Conservation (phyloP, 2,113 vertebrate genomes). For the Planiliza haematocheilus region DNA sequence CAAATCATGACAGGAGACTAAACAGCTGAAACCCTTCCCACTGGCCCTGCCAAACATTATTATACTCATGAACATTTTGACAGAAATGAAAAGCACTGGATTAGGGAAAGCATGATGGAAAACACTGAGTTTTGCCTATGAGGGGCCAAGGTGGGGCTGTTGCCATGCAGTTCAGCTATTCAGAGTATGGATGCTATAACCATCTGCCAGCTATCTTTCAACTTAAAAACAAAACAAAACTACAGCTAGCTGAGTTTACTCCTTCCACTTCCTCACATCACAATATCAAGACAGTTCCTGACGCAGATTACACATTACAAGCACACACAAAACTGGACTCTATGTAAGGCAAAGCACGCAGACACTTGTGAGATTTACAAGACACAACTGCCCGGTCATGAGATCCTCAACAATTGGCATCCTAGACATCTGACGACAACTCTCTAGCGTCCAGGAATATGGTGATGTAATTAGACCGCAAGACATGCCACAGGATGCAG, state of each 20-base stretch:
- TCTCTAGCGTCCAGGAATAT: conserved; percentile 4
- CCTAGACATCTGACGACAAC: neutral
- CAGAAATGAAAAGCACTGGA: conserved; percentile 41
- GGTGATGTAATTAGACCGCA: neutral
- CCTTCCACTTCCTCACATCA: neutral
- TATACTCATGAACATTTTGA: conserved; percentile 23
- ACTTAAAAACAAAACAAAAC: no score
- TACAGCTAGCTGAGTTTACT: neutral
- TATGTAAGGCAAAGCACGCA: conserved; percentile 21
- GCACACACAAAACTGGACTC: conserved; percentile 1
- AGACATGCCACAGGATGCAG: neutral
- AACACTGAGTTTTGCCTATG: conserved; percentile 37
- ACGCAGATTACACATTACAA: conserved; percentile 2
- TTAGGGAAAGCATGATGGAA: conserved; percentile 10
- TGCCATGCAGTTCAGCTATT: conserved; percentile 53
- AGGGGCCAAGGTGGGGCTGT: conserved; percentile 31
- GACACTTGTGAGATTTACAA: conserved; percentile 15
- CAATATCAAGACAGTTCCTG: neutral
- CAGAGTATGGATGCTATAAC: conserved; percentile 4
- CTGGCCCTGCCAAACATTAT: conserved; percentile 18
- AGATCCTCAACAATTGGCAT: conserved; percentile 9
- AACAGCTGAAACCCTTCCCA: conserved; percentile 45
- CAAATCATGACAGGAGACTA: neutral
- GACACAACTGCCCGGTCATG: neutral
- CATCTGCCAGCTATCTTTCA: neutral